Conservation (phyloP, 2,888 invertebrate species). For the Podotricha telesiphe region DNA sequence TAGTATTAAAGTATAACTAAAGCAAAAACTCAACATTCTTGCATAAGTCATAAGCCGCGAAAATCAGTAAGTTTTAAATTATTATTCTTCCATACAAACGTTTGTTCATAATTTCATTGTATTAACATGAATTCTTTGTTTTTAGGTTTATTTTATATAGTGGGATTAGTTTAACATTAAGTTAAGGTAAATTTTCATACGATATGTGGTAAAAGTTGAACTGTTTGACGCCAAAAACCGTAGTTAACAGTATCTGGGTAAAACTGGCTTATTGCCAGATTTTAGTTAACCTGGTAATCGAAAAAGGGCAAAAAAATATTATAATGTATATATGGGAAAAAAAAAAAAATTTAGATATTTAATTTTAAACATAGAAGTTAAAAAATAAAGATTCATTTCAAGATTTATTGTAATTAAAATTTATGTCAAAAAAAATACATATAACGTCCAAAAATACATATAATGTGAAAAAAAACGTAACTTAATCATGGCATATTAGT, state of each 20-base stretch:
- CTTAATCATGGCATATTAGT: too few species aligned
- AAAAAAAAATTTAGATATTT: too few species aligned
- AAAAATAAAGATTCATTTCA: too few species aligned
- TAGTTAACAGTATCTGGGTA: not conserved
- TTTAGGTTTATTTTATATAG: not conserved
- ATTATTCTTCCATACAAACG: not conserved
- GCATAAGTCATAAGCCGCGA: conserved; percentile 15
- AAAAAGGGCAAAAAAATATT: not conserved
- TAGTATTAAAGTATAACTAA: not conserved
- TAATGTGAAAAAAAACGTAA: too few species aligned
- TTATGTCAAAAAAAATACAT: too few species aligned
- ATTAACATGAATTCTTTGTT: not conserved
- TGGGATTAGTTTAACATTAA: not conserved
- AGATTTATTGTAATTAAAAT: too few species aligned
- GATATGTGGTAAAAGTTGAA: conserved; percentile 10
- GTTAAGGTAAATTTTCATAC: not conserved
- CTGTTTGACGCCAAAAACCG: conserved; percentile 13
- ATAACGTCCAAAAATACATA: too few species aligned
- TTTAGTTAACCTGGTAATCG: not conserved
- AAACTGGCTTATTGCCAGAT: conserved; percentile 3
- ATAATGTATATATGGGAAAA: not conserved
- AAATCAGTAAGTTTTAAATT: conserved; percentile 18
- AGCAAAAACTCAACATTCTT: conserved; percentile 12
- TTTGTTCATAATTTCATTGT: not conserved
- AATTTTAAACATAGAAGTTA: too few species aligned